A percentile compares a stretch with the other conserved stretches of the same genome.
These are phyloP conservation scores for Cephus nigrinus DNA, from an alignment of 2,888 invertebrate species.

Conservation along the genomic window DNA sequence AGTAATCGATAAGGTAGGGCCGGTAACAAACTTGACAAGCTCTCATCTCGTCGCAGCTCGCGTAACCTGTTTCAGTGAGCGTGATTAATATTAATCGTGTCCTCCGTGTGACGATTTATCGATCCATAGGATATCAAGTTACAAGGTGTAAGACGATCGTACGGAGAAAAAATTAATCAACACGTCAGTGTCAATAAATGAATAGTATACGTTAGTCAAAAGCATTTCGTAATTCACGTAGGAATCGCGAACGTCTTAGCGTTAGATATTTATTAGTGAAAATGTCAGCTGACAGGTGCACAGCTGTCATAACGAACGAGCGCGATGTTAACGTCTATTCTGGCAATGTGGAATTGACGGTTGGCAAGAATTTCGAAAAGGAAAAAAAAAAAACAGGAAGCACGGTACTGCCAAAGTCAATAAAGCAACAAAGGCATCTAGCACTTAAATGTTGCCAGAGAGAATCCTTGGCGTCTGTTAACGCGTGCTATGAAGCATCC, in stretches of 20 bases:
- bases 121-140: not conserved
- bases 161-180: not conserved
- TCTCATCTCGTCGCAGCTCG: not conserved
- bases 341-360: not conserved
- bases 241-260: not conserved
- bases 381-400: not conserved
- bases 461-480: not conserved
- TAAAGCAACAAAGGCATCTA: not conserved
- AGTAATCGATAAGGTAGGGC: not conserved
- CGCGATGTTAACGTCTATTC: not conserved
- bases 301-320: not conserved
- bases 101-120: not conserved
- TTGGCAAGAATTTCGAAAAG: not conserved
- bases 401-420: not conserved
- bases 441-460: not conserved
- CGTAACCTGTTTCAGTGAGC: not conserved
- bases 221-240: not conserved
- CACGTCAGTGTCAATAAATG: not conserved
- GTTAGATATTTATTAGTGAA: not conserved
- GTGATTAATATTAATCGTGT: not conserved
- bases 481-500: not conserved
- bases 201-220: not conserved
- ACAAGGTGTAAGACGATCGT: not conserved
- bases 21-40: not conserved
- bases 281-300: not conserved